Conservation (phyloP, 2,888 invertebrate species). For the Euproctis similis region DNA sequence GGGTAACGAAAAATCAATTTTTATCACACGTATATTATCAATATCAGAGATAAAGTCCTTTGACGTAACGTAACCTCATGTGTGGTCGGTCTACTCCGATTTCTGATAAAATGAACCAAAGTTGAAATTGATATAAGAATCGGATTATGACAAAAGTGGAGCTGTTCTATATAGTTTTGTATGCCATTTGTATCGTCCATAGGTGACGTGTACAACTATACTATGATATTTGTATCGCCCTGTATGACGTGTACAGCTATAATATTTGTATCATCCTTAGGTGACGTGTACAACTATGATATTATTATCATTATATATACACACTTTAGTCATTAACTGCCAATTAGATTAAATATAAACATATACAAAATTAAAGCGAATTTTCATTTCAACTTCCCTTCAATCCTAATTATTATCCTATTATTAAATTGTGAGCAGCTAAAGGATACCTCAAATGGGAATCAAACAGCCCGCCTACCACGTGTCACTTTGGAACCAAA, state of each 20-base stretch:
- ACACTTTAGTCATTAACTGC: constrained; percentile 58
- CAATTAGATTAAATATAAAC: constrained; percentile 38
- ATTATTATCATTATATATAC: too few species aligned
- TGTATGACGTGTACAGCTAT: constrained; percentile 17
- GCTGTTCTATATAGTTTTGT: constrained; percentile 43
- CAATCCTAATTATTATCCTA: too few species aligned
- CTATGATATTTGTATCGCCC: constrained; percentile 46
- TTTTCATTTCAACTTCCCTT: constrained; percentile 21
- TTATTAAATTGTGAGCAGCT: too few species aligned
- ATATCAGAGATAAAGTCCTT: too few species aligned
- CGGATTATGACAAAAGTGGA: constrained; percentile 24
- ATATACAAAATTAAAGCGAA: constrained; percentile 24
- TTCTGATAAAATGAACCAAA: constrained; percentile 49
- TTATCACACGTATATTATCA: too few species aligned
- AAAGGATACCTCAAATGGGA: too few species aligned
- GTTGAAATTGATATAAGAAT: constrained; percentile 38
- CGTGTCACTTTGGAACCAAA: too few species aligned
- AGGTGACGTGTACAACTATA: constrained; percentile 40
- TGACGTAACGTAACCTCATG: constrained; percentile 12
- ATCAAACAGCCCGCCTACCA: too few species aligned
- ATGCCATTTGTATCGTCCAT: constrained; percentile 56
- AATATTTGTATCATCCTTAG: too few species aligned
- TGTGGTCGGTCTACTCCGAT: constrained; percentile 23
- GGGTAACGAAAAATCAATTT: too few species aligned
- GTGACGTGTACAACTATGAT: constrained; percentile 32